Conservation (phyloP, 2,113 vertebrate genomes). For the Actenoides hombroni region DNA sequence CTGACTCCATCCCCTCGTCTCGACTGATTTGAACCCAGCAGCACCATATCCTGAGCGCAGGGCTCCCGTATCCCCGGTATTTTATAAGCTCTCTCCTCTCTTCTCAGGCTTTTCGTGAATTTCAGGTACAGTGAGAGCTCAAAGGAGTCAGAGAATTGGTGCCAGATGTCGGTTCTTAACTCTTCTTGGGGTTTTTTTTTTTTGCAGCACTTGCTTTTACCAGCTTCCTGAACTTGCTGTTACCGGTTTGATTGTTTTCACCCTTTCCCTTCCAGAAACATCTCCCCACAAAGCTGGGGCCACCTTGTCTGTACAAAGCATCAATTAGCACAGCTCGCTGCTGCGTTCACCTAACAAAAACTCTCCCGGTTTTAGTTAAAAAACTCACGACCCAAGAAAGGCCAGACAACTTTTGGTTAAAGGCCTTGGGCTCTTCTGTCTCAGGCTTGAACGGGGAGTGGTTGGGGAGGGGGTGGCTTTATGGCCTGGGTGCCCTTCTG, state of each 20-base stretch:
- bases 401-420: neutral
- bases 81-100: neutral
- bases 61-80: neutral
- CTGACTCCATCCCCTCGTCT: neutral
- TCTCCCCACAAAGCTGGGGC: no score
- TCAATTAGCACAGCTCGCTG: no score
- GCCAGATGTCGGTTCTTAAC: neutral
- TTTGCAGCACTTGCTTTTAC: neutral
- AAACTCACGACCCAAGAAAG: neutral
- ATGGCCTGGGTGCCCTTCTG: neutral
- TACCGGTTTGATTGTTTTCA: neutral
- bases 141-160: neutral
- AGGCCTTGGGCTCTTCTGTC: neutral
- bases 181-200: neutral
- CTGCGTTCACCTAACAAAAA: neutral
- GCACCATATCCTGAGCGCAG: rapidly evolving
- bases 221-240: neutral
- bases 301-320: neutral
- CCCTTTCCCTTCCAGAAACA: neutral
- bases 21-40: neutral
- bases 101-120: neutral
- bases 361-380: neutral
- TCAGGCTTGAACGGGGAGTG: neutral
- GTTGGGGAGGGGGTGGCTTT: neutral
- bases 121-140: neutral